Evolutionary conservation across 2,888 invertebrate genomes (phyloP), one percentile per base, ranked within the genome.

Genomic region (Caenorhabditis sinica): DNA sequence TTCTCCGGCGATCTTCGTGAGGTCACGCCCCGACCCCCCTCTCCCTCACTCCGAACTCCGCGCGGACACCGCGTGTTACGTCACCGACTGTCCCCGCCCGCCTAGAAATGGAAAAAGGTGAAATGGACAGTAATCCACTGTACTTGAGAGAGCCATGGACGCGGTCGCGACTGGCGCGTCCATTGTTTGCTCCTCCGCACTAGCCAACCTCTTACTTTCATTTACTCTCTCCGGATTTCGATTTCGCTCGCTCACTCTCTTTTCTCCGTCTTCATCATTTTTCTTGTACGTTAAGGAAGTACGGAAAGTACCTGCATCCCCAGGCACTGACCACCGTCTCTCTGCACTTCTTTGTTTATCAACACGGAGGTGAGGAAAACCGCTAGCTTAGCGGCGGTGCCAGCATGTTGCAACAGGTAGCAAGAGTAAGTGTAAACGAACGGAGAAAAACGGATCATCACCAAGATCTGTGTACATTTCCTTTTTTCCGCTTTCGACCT

Each of bases 1-100:
- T 25, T 61, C 68, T 68, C 58, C 43, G 65, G 56, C 63, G 69
- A 79, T 68, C 72, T 36, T 85, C 85, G 86, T 86, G 86, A 86
- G 86, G 86, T 86, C 86, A 86, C 86, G 86, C 86, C 82, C 86
- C 77, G 77, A 76, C 77, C 77, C 73, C n/a, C n/a, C n/a, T n/a
- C n/a, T n/a, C n/a, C 56, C 68, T 65, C 58, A 63, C 63, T 74
- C 75, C 66, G 71, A 65, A 77, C 71, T 82, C 79, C 82, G 79
- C 81, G 81, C 81, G 81, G 81, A 85, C 76, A 73, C 81, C 83
- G 83, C 86, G 73, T 73, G 76, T 68, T 83, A 83, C 86, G 86
- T 83, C 81, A 83, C 83, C 71, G 75, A 65, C 79, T 75, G 60
- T 81, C 83, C 82, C 83, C 76, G 74, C 76, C 53, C 69, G 40